Base-by-base conservation (phyloP, 2,797 vertebrate genomes). In the Molossus molossus region DNA sequence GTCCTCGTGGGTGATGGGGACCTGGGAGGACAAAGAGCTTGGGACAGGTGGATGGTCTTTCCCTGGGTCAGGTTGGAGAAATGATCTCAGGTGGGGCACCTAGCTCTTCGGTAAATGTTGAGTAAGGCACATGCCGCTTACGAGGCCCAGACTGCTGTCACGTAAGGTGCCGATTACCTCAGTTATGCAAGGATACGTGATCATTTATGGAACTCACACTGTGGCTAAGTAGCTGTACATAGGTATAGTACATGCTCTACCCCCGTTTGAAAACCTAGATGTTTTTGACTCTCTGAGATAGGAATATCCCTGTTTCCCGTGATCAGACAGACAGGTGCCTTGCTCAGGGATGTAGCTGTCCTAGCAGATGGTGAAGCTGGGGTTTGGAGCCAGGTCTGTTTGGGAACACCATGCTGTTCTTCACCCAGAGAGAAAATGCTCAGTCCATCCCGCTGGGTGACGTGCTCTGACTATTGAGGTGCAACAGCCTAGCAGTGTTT, bases 401-500 rank as follows among this genome's bases (percentile, higher is more conserved):
- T 20, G 64, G 50, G 37, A 70, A 48, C 23, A n/a, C 48, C 12
- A 23, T 1, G 0, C 14, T 40, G 9, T n/a, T 40, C 40, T 88
- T 33, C 40, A 18, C 4, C 2, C 20, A 58, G 12, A 27, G n/a
- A n/a, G 72, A 65, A n/a, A 40, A 53, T 17, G 14, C 81, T 2
- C 21, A 70, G n/a, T 77, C 25, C 62, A 7, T 40, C 55, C 37
- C 48, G 57, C 2, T 10, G 25, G 29, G 25, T 1, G 0, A 57
- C 2, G 0, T 13, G 75, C 50, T 62, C 25, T 58, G 4, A 25
- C 55, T 33, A 2, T 7, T 8, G 15, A 53, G 57, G 21, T 2
- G 7, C 5, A 1, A 25, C 20, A 0, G 2, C 40, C 67, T 20
- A 2, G 65, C 10, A 20, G 40, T 9, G 13, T 21, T 14, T 2